These are phyloP conservation scores for Sitta europaea DNA, from an alignment of 2,113 vertebrate genomes.

Conservation along the genomic window DNA sequence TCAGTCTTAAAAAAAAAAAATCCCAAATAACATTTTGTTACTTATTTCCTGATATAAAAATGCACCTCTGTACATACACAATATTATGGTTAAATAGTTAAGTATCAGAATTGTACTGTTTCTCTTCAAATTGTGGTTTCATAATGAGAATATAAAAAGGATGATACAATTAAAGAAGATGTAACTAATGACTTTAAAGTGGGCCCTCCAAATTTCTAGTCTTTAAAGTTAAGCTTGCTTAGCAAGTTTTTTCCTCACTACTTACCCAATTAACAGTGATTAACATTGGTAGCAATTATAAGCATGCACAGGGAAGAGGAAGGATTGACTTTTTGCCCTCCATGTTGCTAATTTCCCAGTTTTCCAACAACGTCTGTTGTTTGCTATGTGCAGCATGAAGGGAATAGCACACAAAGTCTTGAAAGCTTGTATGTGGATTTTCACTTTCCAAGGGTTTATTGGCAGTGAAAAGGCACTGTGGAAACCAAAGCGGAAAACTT, in stretches of 20 bases:
- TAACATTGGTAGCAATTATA: neutral
- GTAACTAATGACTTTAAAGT: neutral
- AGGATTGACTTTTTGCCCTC: neutral
- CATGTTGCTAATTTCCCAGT: neutral
- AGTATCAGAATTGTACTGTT: neutral
- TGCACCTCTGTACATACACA: neutral
- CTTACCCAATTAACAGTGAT: neutral
- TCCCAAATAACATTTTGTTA: neutral
- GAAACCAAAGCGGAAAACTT: neutral
- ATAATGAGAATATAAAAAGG: neutral
- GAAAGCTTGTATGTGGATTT: neutral
- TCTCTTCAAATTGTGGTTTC: neutral
- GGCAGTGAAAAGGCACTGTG: neutral
- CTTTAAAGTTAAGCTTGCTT: neutral
- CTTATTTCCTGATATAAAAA: neutral
- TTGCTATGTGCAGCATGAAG: neutral
- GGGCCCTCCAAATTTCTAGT: neutral
- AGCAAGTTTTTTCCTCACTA: neutral
- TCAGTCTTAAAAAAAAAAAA: neutral
- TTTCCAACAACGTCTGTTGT: neutral
- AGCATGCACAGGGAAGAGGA: neutral
- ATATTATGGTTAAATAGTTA: neutral
- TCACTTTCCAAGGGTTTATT: neutral
- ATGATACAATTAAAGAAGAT: neutral
- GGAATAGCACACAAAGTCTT: neutral